Conservation (phyloP, 2,797 vertebrate species). For the Chelon labrosus region DNA sequence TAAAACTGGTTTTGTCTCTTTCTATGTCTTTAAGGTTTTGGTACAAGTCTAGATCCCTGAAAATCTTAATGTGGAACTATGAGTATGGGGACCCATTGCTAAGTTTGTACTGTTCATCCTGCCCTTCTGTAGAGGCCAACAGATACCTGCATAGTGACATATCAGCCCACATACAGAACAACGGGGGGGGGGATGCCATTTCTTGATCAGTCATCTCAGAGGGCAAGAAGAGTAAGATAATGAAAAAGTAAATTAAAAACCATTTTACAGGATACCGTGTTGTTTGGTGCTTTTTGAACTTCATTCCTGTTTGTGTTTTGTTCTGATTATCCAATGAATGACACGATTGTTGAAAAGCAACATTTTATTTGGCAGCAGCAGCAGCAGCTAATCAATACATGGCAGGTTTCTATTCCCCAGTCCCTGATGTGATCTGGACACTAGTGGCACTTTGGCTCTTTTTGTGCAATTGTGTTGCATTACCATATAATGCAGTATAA, state of each 20-base stretch:
- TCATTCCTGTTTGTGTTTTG: neutral
- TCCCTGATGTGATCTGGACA: constrained; percentile 17
- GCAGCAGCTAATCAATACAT: constrained; percentile 28
- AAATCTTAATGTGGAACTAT: constrained; percentile 35
- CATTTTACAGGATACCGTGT: constrained; percentile 84
- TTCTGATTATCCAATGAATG: constrained; percentile 4
- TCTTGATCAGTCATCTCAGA: constrained; percentile 81
- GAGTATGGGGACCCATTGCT: constrained; percentile 52
- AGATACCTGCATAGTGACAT: constrained; percentile 78
- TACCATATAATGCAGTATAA: constrained; percentile 1
- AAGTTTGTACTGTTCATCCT: constrained; percentile 70
- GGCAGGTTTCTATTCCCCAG: constrained; percentile 24
- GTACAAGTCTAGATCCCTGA: constrained; percentile 54
- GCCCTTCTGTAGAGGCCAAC: constrained; percentile 69
- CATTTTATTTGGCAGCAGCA: constrained; percentile 65
- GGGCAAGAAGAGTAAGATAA: constrained; percentile 66
- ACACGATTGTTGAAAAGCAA: constrained; percentile 14
- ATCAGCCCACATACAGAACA: constrained; percentile 74
- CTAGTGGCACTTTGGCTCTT: constrained; percentile 48
- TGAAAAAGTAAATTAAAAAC: constrained; percentile 80
- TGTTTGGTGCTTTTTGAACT: constrained; percentile 50
- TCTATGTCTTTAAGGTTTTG: constrained; percentile 56
- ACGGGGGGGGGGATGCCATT: constrained; percentile 62
- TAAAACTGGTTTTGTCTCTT: constrained; percentile 55
- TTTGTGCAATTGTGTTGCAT: constrained; percentile 36